Percentiles rank a stretch among this genome's conserved stretches.
Conservation (phyloP, 2,797 vertebrate genomes). For the Acanthopagrus latus region DNA sequence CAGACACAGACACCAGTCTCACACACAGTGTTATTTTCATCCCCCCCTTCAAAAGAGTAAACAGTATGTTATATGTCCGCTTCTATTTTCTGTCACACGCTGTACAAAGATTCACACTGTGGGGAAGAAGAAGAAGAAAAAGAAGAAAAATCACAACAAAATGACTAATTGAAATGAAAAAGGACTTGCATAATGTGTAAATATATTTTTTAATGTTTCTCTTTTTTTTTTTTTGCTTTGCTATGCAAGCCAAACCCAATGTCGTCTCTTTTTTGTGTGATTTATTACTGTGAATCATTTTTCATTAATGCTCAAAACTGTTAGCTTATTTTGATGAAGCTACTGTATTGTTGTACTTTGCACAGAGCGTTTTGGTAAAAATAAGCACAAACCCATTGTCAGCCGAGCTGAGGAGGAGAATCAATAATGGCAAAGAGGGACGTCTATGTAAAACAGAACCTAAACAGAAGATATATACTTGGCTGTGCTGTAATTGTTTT, state of each 20-base stretch:
- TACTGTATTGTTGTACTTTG: conserved; percentile 91
- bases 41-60: conserved; percentile 84
- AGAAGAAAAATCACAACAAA: conserved; percentile 67
- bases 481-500: conserved; percentile 63
- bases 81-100: conserved; percentile 80
- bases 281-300: conserved; percentile 96
- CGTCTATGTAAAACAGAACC: conserved; percentile 67
- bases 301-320: conserved; percentile 84
- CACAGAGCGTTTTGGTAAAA: conserved; percentile 97
- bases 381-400: conserved; percentile 98
- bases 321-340: conserved; percentile 81
- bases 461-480: conserved; percentile 66
- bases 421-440: conserved; percentile 74
- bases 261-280: conserved; percentile 92
- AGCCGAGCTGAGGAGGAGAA: conserved; percentile 90
- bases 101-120: conserved; percentile 76
- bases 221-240: conserved; percentile 91
- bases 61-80: conserved; percentile 79
- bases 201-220: conserved; percentile 92
- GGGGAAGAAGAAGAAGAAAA: conserved; percentile 62
- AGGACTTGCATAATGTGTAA: conserved; percentile 95
- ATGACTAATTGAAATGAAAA: conserved; percentile 87
- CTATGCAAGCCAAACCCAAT: conserved; percentile 96
- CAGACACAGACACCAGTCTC: conserved; percentile 95
- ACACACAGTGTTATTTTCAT: conserved; percentile 88